Evolutionary conservation across 1,140 invertebrate species (phyloP), one percentile per base, ranked within the genome.

Genomic region (Oscheius sp.): DNA sequence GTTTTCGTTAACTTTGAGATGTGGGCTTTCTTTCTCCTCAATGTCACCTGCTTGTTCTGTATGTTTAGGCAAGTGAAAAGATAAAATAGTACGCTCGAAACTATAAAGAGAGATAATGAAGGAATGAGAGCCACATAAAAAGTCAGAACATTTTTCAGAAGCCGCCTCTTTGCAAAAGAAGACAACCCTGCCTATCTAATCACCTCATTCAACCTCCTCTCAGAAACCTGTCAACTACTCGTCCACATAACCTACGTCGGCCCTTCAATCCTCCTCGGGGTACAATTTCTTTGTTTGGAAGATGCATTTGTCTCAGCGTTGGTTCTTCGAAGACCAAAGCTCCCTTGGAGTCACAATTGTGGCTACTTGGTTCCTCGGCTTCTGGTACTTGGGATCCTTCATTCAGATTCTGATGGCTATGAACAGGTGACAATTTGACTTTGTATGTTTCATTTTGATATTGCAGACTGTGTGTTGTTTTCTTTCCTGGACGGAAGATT

Each of bases 371-470:
- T 55, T 55, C 28, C 23, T 55, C 7, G 49, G 49, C 7, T 55
- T 55, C 49, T 55, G 49, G 49, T 55, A 55, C 23, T 26, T 55
- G 7, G 49, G 49, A 7, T 55, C 49, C 7, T 55, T 55, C 23
- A 55, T 55, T 23, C 49, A 55, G 49, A 26, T 55, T 55, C 49
- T 55, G 23, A 55, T 55, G 49, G 49, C 49, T 23, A 26, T 26
- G 7, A 55, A 55, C 49, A 55, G 49, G 49, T 55, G 28, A 4
- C 49, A 15, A 13, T 55, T n/a, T n/a, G n/a, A n/a, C n/a, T n/a
- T n/a, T n/a, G n/a, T n/a, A n/a, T 23, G 49, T 55, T 26, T 23
- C 15, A 55, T 7, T n/a, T n/a, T n/a, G n/a, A 55, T 4, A 13
- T 23, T 23, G 15, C 23, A 55, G 49, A 55, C 7, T 55, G 7